phyloP scores from a whole-genome alignment of 2,797 vertebrate species.

The Cossypha dichroa region DNA sequence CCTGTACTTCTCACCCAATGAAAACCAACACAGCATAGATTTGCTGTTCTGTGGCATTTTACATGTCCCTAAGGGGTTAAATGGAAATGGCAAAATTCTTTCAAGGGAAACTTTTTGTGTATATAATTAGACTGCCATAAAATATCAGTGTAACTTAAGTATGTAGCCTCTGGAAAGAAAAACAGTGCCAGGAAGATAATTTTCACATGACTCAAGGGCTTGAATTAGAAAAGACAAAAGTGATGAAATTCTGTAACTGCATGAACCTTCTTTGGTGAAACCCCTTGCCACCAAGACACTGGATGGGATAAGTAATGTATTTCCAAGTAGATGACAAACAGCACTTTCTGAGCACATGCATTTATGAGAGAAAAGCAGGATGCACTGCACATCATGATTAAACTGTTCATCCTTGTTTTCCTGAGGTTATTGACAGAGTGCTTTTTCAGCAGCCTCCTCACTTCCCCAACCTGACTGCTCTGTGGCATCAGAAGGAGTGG shows the following conservation, averaged over 20 bases:
- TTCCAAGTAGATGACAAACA: neutral
- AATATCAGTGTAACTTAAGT: neutral
- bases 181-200: neutral
- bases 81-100: neutral
- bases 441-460: neutral
- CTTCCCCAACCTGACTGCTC: neutral
- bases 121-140: neutral
- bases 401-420: neutral
- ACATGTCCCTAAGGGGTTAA: neutral
- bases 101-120: neutral
- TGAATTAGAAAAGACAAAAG: neutral
- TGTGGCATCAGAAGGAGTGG: neutral
- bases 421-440: neutral
- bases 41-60: neutral
- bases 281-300: neutral
- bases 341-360: neutral
- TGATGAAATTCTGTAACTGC: neutral
- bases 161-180: neutral
- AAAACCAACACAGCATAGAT: neutral
- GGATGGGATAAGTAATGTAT: neutral
- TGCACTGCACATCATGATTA: neutral
- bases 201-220: neutral
- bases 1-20: neutral
- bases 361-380: neutral
- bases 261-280: neutral